These are phyloP conservation scores for Saxidomus purpurata DNA, from an alignment of 1,140 invertebrate species.

Conservation along the genomic window DNA sequence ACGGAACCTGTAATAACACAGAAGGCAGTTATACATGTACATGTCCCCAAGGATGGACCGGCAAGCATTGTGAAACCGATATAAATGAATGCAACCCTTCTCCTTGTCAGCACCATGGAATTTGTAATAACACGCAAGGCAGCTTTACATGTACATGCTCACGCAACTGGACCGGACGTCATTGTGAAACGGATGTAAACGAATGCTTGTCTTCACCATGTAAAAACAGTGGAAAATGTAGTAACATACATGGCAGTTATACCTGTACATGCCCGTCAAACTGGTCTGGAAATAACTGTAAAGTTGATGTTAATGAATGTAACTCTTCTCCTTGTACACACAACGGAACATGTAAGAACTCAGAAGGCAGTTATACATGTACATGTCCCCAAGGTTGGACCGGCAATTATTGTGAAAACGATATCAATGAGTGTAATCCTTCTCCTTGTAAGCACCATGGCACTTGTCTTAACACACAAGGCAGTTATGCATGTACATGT, in stretches of 20 bases:
- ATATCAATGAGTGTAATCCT: slow-evolving; percentile 22
- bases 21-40: neutral
- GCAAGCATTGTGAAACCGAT: neutral
- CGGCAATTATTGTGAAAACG: slow-evolving; percentile 42
- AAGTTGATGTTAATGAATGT: slow-evolving; percentile 51
- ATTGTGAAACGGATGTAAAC: neutral
- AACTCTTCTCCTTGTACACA: slow-evolving; percentile 17
- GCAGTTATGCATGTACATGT: neutral
- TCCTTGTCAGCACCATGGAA: neutral
- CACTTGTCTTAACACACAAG: neutral
- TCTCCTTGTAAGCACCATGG: neutral
- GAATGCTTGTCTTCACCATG: slow-evolving; percentile 29
- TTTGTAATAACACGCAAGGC: neutral
- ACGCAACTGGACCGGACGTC: neutral
- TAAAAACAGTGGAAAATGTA: slow-evolving; percentile 47
- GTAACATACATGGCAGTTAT: slow-evolving; percentile 41
- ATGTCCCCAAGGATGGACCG: neutral
- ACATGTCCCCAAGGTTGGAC: slow-evolving; percentile 44
- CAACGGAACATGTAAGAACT: slow-evolving; percentile 54
- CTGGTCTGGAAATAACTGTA: slow-evolving; percentile 45
- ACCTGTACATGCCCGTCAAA: slow-evolving; percentile 22
- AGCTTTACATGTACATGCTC: neutral
- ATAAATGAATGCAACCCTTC: neutral
- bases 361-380: slow-evolving; percentile 29
- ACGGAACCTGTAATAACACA: neutral